A percentile compares a stretch with the other conserved stretches of the same genome.
Evolutionary conservation across 1,140 invertebrate species (phyloP).

Genomic region (Drosophila ambigua): DNA sequence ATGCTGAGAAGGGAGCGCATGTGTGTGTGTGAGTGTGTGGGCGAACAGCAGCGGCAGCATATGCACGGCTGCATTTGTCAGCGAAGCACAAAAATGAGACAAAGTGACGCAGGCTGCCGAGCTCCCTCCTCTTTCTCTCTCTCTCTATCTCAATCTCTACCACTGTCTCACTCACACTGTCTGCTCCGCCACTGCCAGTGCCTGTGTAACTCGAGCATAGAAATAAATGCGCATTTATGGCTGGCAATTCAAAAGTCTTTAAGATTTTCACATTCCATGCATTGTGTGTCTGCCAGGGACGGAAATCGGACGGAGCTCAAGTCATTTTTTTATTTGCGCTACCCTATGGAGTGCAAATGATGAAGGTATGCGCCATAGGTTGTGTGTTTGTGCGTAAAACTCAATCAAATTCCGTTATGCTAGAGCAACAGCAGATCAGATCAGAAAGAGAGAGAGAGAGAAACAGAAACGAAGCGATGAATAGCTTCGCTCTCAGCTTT

Average conservation of each 20-base stretch:
- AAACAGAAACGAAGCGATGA: too few species aligned
- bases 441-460: too few species aligned
- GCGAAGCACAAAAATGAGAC: slow-evolving; percentile 82
- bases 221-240: slow-evolving; percentile 83
- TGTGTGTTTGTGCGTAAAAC: background rate
- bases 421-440: too few species aligned
- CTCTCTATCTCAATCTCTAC: slow-evolving; percentile 7
- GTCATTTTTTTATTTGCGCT: slow-evolving; percentile 55
- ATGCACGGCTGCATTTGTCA: slow-evolving; percentile 82
- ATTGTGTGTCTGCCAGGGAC: slow-evolving; percentile 72
- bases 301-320: slow-evolving; percentile 54
- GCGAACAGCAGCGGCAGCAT: slow-evolving; percentile 46
- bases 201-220: slow-evolving; percentile 73
- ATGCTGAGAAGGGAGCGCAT: slow-evolving; percentile 6
- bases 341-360: slow-evolving; percentile 14
- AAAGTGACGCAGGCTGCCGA: slow-evolving; percentile 71
- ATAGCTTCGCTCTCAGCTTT: too few species aligned
- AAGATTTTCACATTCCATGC: slow-evolving; percentile 82
- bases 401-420: too few species aligned
- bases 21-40: slow-evolving; percentile 33
- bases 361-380: background rate
- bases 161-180: slow-evolving; percentile 9
- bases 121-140: slow-evolving; percentile 26
- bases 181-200: slow-evolving; percentile 21
- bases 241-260: slow-evolving; percentile 81